Conservation (phyloP, 2,113 vertebrate species). For the Pseudopodoces humilis region DNA sequence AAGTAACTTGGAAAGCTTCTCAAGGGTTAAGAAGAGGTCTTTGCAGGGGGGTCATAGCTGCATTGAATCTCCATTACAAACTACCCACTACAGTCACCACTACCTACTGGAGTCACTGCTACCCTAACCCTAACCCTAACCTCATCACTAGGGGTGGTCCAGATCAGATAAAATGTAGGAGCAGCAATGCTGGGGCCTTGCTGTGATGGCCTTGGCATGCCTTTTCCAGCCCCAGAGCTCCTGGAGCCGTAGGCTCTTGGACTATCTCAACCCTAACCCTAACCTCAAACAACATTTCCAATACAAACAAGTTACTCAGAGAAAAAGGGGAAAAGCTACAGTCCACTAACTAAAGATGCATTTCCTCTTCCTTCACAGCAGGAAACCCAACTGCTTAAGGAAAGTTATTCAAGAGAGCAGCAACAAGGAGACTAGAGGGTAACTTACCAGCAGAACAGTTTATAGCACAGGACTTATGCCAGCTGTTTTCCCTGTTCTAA, state of each 20-base stretch:
- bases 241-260: background rate
- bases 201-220: accelerated
- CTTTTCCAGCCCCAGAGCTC: background rate
- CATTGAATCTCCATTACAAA: background rate
- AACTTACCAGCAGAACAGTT: background rate
- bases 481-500: background rate
- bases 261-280: too few species aligned
- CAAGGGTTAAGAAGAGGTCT: background rate
- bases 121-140: background rate
- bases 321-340: background rate
- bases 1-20: background rate
- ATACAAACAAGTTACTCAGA: background rate
- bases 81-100: too few species aligned
- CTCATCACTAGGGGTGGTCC: background rate
- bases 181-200: background rate
- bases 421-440: too few species aligned
- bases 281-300: background rate
- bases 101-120: too few species aligned
- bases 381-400: background rate
- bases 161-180: background rate
- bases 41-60: background rate
- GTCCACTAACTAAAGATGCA: background rate
- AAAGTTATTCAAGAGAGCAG: background rate
- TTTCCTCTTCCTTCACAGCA: background rate
- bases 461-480: background rate